Evolutionary conservation across 1,140 invertebrate species (phyloP).

Genomic region (Hetaerina americana): DNA sequence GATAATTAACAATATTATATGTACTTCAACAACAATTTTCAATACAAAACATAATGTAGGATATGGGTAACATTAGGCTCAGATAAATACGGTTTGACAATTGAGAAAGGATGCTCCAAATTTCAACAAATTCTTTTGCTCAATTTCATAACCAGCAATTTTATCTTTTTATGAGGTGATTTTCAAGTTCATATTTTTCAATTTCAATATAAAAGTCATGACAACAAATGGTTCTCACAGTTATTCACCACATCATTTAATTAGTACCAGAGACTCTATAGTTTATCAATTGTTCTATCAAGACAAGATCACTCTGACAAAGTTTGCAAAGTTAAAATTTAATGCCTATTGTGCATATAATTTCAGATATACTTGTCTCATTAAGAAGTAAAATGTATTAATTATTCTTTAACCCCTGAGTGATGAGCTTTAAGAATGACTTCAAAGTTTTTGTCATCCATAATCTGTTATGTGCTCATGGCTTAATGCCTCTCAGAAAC

Average conservation of each 20-base stretch:
- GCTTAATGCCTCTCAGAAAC: too few species aligned
- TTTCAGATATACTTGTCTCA: not conserved
- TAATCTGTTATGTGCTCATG: too few species aligned
- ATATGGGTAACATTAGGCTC: not conserved
- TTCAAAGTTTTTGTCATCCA: not conserved
- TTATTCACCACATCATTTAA: not conserved
- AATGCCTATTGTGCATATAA: not conserved
- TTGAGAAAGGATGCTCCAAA: not conserved
- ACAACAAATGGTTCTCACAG: not conserved
- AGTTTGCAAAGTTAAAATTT: not conserved
- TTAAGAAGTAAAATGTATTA: not conserved
- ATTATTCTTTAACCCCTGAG: not conserved
- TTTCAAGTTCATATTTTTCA: too few species aligned
- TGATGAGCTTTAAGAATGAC: not conserved
- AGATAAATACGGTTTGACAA: not conserved
- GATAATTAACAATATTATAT: not conserved
- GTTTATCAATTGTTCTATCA: not conserved
- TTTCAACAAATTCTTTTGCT: not conserved
- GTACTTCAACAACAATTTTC: not conserved
- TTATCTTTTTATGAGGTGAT: too few species aligned
- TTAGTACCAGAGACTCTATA: not conserved
- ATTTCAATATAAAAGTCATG: not conserved
- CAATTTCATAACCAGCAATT: not conserved
- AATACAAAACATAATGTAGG: not conserved
- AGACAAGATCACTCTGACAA: not conserved